Evolutionary conservation across 2,888 invertebrate species (phyloP).

Genomic region (Orthosia cruda): DNA sequence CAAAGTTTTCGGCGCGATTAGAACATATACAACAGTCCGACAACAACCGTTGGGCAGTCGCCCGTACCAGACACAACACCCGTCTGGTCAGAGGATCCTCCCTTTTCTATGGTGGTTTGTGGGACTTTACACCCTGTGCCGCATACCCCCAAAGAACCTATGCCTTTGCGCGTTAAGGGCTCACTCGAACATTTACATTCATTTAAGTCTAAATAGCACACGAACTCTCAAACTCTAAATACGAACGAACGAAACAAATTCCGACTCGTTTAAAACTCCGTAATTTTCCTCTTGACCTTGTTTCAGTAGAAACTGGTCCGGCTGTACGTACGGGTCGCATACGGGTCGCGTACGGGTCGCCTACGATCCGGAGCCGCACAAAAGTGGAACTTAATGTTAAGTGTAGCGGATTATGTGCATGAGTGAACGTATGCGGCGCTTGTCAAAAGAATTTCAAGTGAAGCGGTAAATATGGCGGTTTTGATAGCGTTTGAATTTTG

Average conservation of each 20-base stretch:
- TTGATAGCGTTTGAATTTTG: slow-evolving; percentile 25
- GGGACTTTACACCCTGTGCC: too few relatives aligned
- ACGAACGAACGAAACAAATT: slow-evolving; percentile 26
- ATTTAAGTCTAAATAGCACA: not conserved
- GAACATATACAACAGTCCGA: too few relatives aligned
- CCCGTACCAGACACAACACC: too few relatives aligned
- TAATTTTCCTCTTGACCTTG: slow-evolving; percentile 62
- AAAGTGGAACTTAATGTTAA: slow-evolving; percentile 58
- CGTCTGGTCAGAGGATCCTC: too few relatives aligned
- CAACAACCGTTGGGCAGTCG: too few relatives aligned
- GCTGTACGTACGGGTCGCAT: slow-evolving; percentile 23
- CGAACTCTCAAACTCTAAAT: slow-evolving; percentile 30
- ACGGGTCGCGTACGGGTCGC: not conserved
- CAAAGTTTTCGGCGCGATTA: too few relatives aligned
- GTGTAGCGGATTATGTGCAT: slow-evolving; percentile 59
- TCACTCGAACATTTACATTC: not conserved
- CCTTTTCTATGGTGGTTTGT: too few relatives aligned
- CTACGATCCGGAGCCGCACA: slow-evolving; percentile 33
- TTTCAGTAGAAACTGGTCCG: slow-evolving; percentile 40
- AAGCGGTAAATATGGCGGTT: slow-evolving; percentile 12
- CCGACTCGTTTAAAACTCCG: slow-evolving; percentile 48
- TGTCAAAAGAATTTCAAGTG: slow-evolving; percentile 62
- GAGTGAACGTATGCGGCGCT: slow-evolving; percentile 33
- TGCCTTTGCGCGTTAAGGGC: not conserved
- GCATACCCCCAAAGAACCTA: too few relatives aligned